Base-by-base conservation (phyloP, 2,113 vertebrate genomes). In the Psilopsiagon aurifrons region DNA sequence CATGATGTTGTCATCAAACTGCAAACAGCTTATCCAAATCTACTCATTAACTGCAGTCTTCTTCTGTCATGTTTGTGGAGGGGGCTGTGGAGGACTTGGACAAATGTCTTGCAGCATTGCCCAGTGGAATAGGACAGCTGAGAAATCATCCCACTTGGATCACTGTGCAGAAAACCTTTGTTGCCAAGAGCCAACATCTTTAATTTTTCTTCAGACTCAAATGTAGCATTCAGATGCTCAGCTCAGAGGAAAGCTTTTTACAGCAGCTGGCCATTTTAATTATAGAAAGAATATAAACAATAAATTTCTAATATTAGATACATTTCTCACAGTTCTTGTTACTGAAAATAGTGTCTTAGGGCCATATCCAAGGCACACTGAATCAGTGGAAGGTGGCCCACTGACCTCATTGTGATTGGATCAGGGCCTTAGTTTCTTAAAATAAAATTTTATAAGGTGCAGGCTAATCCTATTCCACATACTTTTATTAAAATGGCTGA, bases 361-460 rank as follows among this genome's bases (percentile, higher is more conserved):
- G 94, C 90, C 66, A 77, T 41, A 94, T 97, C 96, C 97, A 97
- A 96, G 64, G 60, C 83, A 60, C 94, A 88, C 43, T 94, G 93
- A 96, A 96, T 92, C 87, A 93, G 84, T 96, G 95, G 93, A 97
- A 97, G 96, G 66, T n/a, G 4, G 91, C 92, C 92, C 95, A 95
- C 95, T 97, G 94, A 96, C 90, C 91, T 97, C 95, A 97, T 92
- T 95, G 86, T 94, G 83, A 97, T 95, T 97, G 96, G 96, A 97
- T 70, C 91, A 69, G 76, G 76, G 86, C 75, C 90, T 89, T 81
- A 66, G 54, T 84, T 95, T 84, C 94, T 95, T 96, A 95, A 97
- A 95, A 89, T 96, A 97, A 96, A 91, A 86, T 90, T 97, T 96
- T 96, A 95, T 73, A 95, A 95, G 90, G 94, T 90, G 91, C 57